A percentile compares a stretch with the other conserved stretches of the same genome.
phyloP scores from a whole-genome alignment of 2,797 vertebrate species.

The Synanceia verrucosa region DNA sequence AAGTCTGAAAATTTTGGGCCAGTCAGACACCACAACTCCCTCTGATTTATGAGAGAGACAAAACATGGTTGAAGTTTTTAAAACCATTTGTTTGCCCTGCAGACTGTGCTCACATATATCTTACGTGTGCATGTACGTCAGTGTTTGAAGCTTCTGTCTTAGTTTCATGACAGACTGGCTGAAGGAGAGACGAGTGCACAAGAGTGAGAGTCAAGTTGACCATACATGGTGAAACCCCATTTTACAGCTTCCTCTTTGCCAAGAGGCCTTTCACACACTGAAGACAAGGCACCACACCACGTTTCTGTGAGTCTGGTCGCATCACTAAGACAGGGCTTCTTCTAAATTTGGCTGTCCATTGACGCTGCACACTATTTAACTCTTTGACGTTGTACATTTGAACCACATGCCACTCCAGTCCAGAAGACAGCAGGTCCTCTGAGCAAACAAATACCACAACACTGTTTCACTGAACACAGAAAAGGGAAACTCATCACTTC shows the following conservation, averaged over 20 bases:
- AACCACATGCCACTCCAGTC: neutral
- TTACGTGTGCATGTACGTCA: neutral
- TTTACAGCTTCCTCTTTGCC: constrained; percentile 39
- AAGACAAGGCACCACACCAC: constrained; percentile 14
- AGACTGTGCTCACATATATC: neutral
- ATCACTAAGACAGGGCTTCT: neutral
- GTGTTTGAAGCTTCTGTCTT: constrained; percentile 24
- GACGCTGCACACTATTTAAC: no score
- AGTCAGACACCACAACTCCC: neutral
- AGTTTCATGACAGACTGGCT: constrained; percentile 17
- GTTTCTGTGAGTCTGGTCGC: neutral
- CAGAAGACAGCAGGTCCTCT: neutral
- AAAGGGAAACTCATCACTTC: neutral
- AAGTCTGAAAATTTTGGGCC: neutral
- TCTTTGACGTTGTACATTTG: neutral
- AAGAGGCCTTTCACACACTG: constrained; percentile 12
- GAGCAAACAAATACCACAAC: neutral
- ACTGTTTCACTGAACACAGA: neutral
- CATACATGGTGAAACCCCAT: constrained; percentile 64
- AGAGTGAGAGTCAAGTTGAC: constrained; percentile 45
- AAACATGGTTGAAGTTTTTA: no score
- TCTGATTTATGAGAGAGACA: neutral
- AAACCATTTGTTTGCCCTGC: neutral
- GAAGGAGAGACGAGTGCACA: neutral
- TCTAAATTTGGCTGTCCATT: constrained; percentile 19